Percentiles rank a stretch among this genome's conserved stretches.
These are phyloP conservation scores for Epizoanthus ramosus DNA, from an alignment of 92 coral and sea anemone genomes.

Conservation along the genomic window DNA sequence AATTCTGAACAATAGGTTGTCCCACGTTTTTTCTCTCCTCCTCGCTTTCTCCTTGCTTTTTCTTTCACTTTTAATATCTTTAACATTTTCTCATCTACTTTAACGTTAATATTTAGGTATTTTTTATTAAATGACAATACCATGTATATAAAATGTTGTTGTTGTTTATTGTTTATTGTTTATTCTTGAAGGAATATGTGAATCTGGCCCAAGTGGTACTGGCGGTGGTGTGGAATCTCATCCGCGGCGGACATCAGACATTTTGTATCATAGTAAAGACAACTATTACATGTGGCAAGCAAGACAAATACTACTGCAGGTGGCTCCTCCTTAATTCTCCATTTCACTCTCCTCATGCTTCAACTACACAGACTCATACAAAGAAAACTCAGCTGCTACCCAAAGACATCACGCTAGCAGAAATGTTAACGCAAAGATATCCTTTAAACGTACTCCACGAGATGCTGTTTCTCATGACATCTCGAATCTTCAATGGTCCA, in stretches of 20 bases:
- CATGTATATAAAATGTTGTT: no score
- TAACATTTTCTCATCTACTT: no score
- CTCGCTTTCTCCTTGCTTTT: no score
- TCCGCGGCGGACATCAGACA: constrained; percentile 51
- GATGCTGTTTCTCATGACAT: constrained; percentile 15
- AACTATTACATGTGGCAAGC: constrained; percentile 51
- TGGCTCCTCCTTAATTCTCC: constrained; percentile 37
- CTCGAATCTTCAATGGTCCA: constrained; percentile 52
- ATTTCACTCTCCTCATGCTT: constrained; percentile 56
- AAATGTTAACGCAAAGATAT: constrained; percentile 44
- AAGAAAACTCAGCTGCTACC: constrained; percentile 30
- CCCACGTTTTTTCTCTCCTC: no score
- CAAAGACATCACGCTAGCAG: constrained; percentile 49
- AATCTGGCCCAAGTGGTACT: constrained; percentile 24
- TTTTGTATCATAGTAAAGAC: constrained; percentile 33
- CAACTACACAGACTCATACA: constrained; percentile 50
- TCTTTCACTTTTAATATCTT: no score
- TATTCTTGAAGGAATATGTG: constrained; percentile 49
- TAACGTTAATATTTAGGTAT: no score
- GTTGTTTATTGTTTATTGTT: no score
- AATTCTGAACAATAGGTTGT: no score
- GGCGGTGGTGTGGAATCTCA: constrained; percentile 56
- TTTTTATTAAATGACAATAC: no score
- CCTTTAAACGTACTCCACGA: constrained; percentile 46
- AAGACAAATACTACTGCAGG: constrained; percentile 37